phyloP scores from a whole-genome alignment of 2,797 vertebrate species.

The Diplodus puntazzo region DNA sequence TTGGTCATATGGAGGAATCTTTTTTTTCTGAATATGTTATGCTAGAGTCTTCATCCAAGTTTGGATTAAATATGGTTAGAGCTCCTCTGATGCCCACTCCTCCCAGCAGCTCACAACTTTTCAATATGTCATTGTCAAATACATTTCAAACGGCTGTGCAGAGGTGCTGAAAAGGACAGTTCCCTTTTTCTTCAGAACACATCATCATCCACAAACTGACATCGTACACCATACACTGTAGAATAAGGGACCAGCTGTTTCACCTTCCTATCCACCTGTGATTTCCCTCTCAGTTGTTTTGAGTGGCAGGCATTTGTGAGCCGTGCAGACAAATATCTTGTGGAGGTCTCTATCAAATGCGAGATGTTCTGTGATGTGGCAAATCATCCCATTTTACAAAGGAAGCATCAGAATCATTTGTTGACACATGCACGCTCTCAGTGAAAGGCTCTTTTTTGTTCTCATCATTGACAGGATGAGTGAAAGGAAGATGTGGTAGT shows the following conservation, averaged over 20 bases:
- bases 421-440: conserved; percentile 57
- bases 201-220: conserved; percentile 40
- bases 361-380: conserved; percentile 63
- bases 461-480: conserved; percentile 71
- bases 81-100: conserved; percentile 29
- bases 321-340: conserved; percentile 49
- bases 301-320: conserved; percentile 73
- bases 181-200: conserved; percentile 26
- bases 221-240: conserved; percentile 11
- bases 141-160: conserved; percentile 56
- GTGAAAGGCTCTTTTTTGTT: conserved; percentile 64
- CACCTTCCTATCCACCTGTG: conserved; percentile 54
- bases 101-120: conserved; percentile 43
- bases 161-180: conserved; percentile 46
- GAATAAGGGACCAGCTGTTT: conserved; percentile 58
- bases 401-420: conserved; percentile 62
- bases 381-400: conserved; percentile 69
- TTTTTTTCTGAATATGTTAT: conserved; percentile 36
- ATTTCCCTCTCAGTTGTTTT: conserved; percentile 55
- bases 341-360: conserved; percentile 59
- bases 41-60: conserved; percentile 20
- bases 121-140: conserved; percentile 41
- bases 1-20: background rate
- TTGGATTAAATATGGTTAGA: conserved; percentile 33
- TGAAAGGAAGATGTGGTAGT: conserved; percentile 70